These are phyloP conservation scores for Tragelaphus eurycerus DNA, from an alignment of 2,797 vertebrate species.

Conservation along the genomic window DNA sequence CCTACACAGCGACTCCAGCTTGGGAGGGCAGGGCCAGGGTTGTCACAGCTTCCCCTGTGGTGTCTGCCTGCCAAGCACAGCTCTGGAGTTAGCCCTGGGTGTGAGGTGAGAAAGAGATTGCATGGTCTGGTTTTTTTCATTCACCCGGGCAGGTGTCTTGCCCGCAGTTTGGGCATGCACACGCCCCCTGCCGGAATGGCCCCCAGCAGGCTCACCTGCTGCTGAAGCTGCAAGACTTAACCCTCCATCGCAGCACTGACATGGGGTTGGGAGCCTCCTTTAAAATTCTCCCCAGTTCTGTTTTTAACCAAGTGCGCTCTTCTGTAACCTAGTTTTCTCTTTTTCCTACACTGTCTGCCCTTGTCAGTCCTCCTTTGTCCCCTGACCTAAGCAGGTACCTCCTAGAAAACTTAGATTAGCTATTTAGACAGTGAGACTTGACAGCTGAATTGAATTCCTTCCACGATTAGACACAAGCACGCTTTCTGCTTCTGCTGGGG, in stretches of 20 bases:
- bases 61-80: constrained; percentile 91
- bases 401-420: constrained; percentile 80
- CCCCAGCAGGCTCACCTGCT: constrained; percentile 77
- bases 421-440: constrained; percentile 76
- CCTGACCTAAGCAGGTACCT: constrained; percentile 73
- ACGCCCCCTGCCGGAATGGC: constrained; percentile 77
- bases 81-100: constrained; percentile 91
- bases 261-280: constrained; percentile 82
- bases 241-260: constrained; percentile 76
- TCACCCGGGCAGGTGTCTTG: constrained; percentile 83
- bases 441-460: constrained; percentile 75
- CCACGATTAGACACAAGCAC: constrained; percentile 68
- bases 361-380: constrained; percentile 56
- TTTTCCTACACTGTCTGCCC: constrained; percentile 72
- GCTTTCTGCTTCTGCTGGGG: constrained; percentile 83
- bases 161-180: constrained; percentile 82
- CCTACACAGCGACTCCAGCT: constrained; percentile 92
- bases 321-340: constrained; percentile 73
- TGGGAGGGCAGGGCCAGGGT: constrained; percentile 90
- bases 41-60: constrained; percentile 91
- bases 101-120: constrained; percentile 92
- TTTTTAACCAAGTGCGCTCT: constrained; percentile 80
- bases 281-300: constrained; percentile 77
- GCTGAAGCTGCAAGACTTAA: constrained; percentile 79
- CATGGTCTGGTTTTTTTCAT: constrained; percentile 88